Percentiles rank a stretch among this genome's conserved stretches.
phyloP scores from a whole-genome alignment of 2,888 invertebrate genomes.

The Cataglyphis rosenhaueri region DNA sequence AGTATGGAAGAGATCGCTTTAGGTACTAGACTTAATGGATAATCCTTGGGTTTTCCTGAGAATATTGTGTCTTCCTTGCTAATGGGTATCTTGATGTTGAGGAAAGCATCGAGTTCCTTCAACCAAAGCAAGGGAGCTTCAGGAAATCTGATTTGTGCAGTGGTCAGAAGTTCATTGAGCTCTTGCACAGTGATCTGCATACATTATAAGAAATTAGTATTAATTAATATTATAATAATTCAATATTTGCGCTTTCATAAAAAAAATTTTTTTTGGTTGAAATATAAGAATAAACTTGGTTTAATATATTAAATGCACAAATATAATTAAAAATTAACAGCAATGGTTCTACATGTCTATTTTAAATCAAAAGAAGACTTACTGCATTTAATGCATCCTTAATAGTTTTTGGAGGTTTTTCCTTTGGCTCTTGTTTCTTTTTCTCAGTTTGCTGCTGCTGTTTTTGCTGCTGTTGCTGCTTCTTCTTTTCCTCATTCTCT shows the following conservation, averaged over 20 bases:
- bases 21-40: conserved; percentile 87
- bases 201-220: conserved; percentile 57
- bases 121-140: conserved; percentile 91
- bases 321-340: not conserved
- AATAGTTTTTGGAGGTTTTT: conserved; percentile 89
- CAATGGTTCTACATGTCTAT: not conserved
- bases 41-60: conserved; percentile 86
- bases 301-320: not conserved
- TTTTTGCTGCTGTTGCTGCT: conserved; percentile 84
- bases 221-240: not conserved
- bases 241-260: not conserved
- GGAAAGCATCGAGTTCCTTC: conserved; percentile 89
- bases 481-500: conserved; percentile 86
- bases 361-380: conserved; percentile 70
- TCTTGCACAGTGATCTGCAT: conserved; percentile 89
- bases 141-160: conserved; percentile 89
- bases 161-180: conserved; percentile 86
- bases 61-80: conserved; percentile 89
- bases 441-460: conserved; percentile 85
- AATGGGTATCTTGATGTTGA: conserved; percentile 88
- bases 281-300: not conserved
- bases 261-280: not conserved
- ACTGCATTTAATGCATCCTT: conserved; percentile 89
- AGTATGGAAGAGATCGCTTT: conserved; percentile 85
- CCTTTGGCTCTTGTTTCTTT: conserved; percentile 87